These are phyloP conservation scores for Potamilus streckersoni DNA, from an alignment of 1,140 invertebrate genomes.

Conservation along the genomic window DNA sequence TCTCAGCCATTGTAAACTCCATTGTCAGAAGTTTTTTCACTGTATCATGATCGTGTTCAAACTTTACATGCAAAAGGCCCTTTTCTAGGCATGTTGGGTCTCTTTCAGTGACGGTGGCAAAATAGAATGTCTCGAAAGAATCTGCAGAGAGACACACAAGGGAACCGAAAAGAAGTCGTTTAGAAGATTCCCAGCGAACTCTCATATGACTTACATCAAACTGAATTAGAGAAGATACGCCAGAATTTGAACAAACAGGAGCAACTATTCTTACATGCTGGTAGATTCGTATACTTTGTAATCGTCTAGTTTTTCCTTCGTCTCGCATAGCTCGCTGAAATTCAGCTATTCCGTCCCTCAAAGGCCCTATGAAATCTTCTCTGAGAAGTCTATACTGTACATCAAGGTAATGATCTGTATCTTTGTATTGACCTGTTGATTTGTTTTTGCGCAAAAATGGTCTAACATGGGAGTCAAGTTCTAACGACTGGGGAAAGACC, in stretches of 20 bases:
- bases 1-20: conserved; percentile 65
- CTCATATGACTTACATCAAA: conserved; percentile 44
- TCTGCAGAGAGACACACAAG: conserved; percentile 77
- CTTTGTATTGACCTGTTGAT: conserved; percentile 72
- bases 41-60: conserved; percentile 29
- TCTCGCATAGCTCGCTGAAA: conserved; percentile 7
- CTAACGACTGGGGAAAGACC: conserved; percentile 47
- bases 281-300: conserved; percentile 42
- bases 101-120: conserved; percentile 75
- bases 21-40: not conserved
- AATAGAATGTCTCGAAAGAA: conserved; percentile 75
- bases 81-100: conserved; percentile 53
- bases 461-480: conserved; percentile 42
- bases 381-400: conserved; percentile 79
- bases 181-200: conserved; percentile 63
- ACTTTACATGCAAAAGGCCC: conserved; percentile 58
- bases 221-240: conserved; percentile 29
- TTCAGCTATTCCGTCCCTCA: conserved; percentile 60
- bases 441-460: conserved; percentile 74
- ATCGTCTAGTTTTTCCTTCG: conserved; percentile 3
- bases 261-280: conserved; percentile 30
- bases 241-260: conserved; percentile 8
- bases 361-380: conserved; percentile 74
- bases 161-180: conserved; percentile 78
- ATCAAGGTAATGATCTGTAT: conserved; percentile 79